Evolutionary conservation across 2,888 invertebrate species (phyloP), one percentile per base, ranked within the genome.

Genomic region (Drosophila antonietae): DNA sequence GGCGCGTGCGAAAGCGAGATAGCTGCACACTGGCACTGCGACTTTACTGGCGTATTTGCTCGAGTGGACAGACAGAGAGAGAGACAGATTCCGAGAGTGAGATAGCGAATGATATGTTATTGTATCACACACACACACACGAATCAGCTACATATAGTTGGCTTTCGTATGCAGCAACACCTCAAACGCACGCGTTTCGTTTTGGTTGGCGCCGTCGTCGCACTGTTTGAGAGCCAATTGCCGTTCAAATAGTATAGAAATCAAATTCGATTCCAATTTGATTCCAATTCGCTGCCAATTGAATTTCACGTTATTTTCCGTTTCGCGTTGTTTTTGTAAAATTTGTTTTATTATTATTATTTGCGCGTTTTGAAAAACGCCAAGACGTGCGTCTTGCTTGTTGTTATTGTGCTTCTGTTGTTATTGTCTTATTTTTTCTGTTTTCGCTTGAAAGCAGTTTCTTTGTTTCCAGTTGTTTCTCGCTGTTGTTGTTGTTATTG

Each of bases 121-220:
- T 44, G 20, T 39, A 10, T 28, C n/a, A 5, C 47, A 31, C 43
- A 37, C 14, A 12, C 15, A 8, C n/a, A 41, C 41, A 15, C 51
- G 51, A 18, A 44, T 71, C 71, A 75, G 80, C 87, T 84, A 84
- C 89, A 84, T 84, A 78, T 67, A 89, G 72, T 68, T 73, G 44
- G 65, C 63, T 46, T 44, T 35, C 3, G n/a, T 23, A 20, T 28
- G n/a, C 15, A 47, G 44, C 70, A 43, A 52, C 74, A 47, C 77
- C 86, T 82, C 59, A 80, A 74, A 57, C 88, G 87, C 5, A 88
- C 87, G 61, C 89, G 86, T 64, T 85, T 83, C 65, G 71, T 68
- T 75, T 75, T 83, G 58, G 62, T 78, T 80, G 80, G 80, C 83
- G 89, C 83, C 83, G 83, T 88, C 68, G 83, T 88, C 73, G 70